Base-by-base conservation (phyloP, 2,888 invertebrate species). In the Galerucella nymphaeae region DNA sequence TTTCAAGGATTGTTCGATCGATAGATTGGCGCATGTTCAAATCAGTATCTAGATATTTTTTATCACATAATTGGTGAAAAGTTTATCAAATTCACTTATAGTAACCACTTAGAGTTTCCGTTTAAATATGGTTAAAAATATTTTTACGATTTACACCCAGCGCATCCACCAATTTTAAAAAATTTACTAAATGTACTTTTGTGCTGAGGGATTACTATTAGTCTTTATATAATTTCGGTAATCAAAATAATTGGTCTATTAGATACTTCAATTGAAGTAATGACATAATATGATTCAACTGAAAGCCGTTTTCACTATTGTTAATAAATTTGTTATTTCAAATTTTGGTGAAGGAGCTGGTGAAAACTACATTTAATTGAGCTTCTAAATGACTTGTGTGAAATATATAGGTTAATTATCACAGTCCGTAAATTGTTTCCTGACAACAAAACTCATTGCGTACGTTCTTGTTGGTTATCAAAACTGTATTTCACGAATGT, bases 401-500 rank as follows among this genome's bases (percentile, higher is more conserved):
- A 30, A 30, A 8, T 30, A 30, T 30, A 8, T 30, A 30, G 6
- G 30, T 30, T 30, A 30, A 8, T 30, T 30, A 30, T 30, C 5
- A 30, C 5, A 8, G 6, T 8, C 6, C 8, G 8, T 30, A 30
- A 30, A 30, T 30, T 30, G 30, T 8, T 30, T 30, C 30, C 8
- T 8, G 8, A 30, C 30, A 30, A 42, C 11, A 63, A 45, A 45
- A 23, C 48, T 63, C 63, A 41, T n/a, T 48, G 45, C 41, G 8
- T 11, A 59, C 69, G 53, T 14, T 50, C 23, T 23, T 69, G 69
- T 48, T 63, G 42, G 18, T 57, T 63, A 64, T 70, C 57, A 70
- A 61, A 70, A 63, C 63, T 42, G 63, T 45, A 57, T 70, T 59
- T 53, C 53, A 53, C 42, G 14, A 20, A 30, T 63, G 70, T 70